A percentile compares a stretch with the other conserved stretches of the same genome.
Evolutionary conservation across 2,797 vertebrate genomes (phyloP).

Genomic region (Spinus pinus): DNA sequence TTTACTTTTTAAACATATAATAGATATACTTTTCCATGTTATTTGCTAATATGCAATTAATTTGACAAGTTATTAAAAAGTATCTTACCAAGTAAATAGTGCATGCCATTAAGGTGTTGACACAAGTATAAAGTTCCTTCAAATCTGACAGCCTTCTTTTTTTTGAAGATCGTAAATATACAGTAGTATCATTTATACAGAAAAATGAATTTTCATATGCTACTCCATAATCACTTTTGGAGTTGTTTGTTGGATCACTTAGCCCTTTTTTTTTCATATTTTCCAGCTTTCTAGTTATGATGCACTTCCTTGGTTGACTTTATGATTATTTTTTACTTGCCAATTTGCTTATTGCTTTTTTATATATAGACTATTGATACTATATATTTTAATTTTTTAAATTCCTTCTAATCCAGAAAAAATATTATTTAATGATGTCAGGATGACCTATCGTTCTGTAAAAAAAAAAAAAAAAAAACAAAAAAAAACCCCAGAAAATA

Average conservation of each 20-base stretch:
- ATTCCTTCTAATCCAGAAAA: not conserved
- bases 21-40: not conserved
- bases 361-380: not conserved
- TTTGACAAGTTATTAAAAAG: not conserved
- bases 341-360: not conserved
- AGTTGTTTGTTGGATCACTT: not conserved
- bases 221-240: not conserved
- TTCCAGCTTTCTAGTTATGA: not conserved
- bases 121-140: not conserved
- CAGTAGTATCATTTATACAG: not conserved
- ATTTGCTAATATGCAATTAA: not conserved
- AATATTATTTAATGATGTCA: not conserved
- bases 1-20: not conserved
- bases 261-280: not conserved
- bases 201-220: not conserved
- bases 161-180: not conserved
- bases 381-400: not conserved
- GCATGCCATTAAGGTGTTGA: not conserved
- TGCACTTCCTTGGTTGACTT: not conserved
- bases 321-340: not conserved
- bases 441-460: not conserved
- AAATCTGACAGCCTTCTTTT: not conserved
- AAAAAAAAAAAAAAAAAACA: not conserved
- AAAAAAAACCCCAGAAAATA: not conserved
- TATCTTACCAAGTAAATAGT: not conserved